Conservation (phyloP, 2,888 invertebrate species). For the Omphaloscelis lunosa region DNA sequence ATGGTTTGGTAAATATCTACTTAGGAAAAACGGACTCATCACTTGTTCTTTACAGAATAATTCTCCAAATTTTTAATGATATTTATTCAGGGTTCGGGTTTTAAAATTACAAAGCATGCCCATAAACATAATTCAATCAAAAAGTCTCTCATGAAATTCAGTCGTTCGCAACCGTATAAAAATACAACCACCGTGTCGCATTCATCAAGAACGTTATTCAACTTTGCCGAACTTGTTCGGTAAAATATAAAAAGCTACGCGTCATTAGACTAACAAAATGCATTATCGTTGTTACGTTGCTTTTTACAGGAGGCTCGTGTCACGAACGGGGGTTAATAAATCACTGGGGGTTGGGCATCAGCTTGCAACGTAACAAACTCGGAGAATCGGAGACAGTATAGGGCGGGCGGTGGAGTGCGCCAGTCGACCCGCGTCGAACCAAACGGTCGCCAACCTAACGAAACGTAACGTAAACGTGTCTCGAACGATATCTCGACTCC, state of each 20-base stretch:
- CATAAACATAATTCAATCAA: conserved; percentile 28
- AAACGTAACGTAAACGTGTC: conserved; percentile 71
- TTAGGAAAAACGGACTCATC: background rate
- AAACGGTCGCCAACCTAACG: conserved; percentile 53
- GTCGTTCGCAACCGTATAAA: conserved; percentile 39
- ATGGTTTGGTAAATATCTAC: background rate
- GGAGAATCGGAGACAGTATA: conserved; percentile 77
- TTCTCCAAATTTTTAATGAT: background rate
- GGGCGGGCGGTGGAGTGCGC: conserved; percentile 81
- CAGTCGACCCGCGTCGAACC: conserved; percentile 69
- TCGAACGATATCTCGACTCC: conserved; percentile 66
- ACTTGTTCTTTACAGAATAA: background rate
- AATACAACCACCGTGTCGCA: conserved; percentile 31
- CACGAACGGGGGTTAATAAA: conserved; percentile 84
- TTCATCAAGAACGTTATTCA: conserved; percentile 58
- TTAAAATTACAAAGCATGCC: conserved; percentile 14
- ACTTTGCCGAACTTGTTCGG: conserved; percentile 56
- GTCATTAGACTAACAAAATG: conserved; percentile 77
- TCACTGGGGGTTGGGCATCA: conserved; percentile 78
- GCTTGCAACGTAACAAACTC: conserved; percentile 61
- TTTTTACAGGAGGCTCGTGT: conserved; percentile 80
- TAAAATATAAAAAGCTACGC: conserved; percentile 70
- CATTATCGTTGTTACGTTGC: conserved; percentile 79
- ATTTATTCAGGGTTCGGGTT: background rate
- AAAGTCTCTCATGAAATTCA: conserved; percentile 12